Evolutionary conservation across 2,113 vertebrate species (phyloP).

Genomic region (Prochilodus magdalenae): DNA sequence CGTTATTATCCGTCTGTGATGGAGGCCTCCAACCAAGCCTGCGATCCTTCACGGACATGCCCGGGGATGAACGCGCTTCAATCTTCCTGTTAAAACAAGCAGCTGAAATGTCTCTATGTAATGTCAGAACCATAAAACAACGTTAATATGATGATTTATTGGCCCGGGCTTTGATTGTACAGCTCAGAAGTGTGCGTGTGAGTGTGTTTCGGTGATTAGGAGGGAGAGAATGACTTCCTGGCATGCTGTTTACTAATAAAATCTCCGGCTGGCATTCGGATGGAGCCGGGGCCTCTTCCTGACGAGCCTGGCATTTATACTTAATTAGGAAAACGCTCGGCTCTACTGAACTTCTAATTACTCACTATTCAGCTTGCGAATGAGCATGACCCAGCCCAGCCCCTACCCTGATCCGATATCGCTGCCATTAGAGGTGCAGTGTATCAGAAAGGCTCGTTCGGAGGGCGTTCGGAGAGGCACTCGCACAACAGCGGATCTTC

Average conservation of each 20-base stretch:
- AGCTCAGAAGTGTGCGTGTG: neutral
- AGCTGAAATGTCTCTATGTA: neutral
- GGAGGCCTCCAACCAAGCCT: no score
- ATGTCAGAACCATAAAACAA: neutral
- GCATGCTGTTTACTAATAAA: conserved; percentile 53
- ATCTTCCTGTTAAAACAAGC: neutral
- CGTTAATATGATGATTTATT: neutral
- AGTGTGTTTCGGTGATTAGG: conserved; percentile 18
- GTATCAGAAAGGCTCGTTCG: conserved; percentile 5
- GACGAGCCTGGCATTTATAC: conserved; percentile 57
- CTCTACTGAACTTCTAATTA: conserved; percentile 56
- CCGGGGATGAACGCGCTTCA: neutral
- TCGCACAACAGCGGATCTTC: neutral
- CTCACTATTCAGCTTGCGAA: conserved; percentile 43
- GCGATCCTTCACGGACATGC: no score
- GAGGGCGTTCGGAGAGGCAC: no score
- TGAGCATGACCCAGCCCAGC: conserved; percentile 47
- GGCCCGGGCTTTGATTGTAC: neutral
- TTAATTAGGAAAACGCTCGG: conserved; percentile 59
- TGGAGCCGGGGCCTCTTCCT: conserved; percentile 39
- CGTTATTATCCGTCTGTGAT: no score
- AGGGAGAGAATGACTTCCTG: conserved; percentile 17
- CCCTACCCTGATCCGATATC: conserved; percentile 36
- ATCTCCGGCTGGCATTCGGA: conserved; percentile 48
- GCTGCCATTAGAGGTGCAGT: conserved; percentile 15